Conservation (phyloP, 2,113 vertebrate genomes). For the Alectura lathami region DNA sequence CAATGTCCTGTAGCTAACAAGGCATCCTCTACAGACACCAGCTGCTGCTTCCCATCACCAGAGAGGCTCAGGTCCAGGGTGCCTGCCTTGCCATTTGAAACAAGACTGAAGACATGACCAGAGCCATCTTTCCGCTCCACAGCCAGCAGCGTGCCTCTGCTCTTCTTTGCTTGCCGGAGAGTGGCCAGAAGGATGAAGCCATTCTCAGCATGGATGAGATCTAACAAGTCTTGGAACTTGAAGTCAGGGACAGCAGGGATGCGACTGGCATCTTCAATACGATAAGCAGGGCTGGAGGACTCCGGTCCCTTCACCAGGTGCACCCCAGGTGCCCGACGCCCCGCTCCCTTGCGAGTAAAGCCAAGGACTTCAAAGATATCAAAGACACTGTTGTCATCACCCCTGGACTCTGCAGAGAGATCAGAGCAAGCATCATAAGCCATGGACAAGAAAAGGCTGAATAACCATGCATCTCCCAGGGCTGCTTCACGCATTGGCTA, state of each 20-base stretch:
- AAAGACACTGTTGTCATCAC: constrained; percentile 90
- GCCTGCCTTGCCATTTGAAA: constrained; percentile 92
- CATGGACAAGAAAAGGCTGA: neutral
- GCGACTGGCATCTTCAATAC: constrained; percentile 88
- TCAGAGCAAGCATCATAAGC: neutral
- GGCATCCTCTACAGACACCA: constrained; percentile 91
- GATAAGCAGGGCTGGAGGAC: constrained; percentile 91
- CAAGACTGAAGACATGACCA: constrained; percentile 89
- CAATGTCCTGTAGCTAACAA: constrained; percentile 89
- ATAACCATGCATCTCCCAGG: neutral
- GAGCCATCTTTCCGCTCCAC: constrained; percentile 88
- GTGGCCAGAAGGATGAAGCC: constrained; percentile 93
- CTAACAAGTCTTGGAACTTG: constrained; percentile 91
- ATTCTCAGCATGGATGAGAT: constrained; percentile 89
- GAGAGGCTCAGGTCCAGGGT: constrained; percentile 90
- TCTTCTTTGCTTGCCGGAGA: constrained; percentile 90
- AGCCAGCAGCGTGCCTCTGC: constrained; percentile 85
- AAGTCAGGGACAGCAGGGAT: constrained; percentile 89
- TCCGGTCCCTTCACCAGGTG: constrained; percentile 89
- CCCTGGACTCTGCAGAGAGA: constrained; percentile 81
- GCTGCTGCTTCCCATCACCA: constrained; percentile 81
- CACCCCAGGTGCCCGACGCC: constrained; percentile 84
- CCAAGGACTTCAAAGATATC: constrained; percentile 90
- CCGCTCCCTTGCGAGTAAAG: constrained; percentile 77
- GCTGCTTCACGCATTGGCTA: accelerated